Evolutionary conservation across 2,888 invertebrate species (phyloP), one percentile per base, ranked within the genome.

Genomic region (Gymnoscelis rufifasciata): DNA sequence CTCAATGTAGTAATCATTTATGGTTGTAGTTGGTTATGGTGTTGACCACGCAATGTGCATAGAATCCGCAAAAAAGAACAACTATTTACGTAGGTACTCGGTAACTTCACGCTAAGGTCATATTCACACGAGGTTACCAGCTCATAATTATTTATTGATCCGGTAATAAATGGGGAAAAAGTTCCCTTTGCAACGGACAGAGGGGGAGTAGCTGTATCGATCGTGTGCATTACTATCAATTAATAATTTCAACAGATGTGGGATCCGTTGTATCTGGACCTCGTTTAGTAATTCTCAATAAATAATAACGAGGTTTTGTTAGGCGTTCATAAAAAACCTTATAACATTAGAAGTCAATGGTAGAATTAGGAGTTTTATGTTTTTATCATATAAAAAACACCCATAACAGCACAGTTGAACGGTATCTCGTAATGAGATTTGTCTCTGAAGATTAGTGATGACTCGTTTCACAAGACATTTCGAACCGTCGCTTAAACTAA

Each of bases 91-190:
- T 19, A 36, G n/a, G 49, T 43, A 47, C n/a, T 15, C 14, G 8
- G 1, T 19, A 10, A 10, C 19, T 52, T 52, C 66, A 68, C 64
- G 70, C 54, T 70, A 74, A 76, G 74, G 75, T 74, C 69, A 73
- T 65, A 69, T 80, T 81, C 83, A 76, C 83, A 82, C 79, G 78
- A 66, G 66, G 62, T 73, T 67, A 61, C 63, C 60, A 62, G 51
- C 55, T 63, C 53, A 54, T 68, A 69, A 74, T 74, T 76, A 78
- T 77, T 81, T 78, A 83, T 83, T 75, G 78, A 78, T 81, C 72
- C 77, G 75, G 69, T 65, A 74, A 70, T 69, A 75, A 78, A 73
- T 70, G 69, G 66, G n/a, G 54, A 58, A 67, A 67, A 66, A 65
- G 75, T 59, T 58, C 71, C 78, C 71, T 66, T 76, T 74, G 69